Conservation (phyloP, 2,888 invertebrate genomes). For the Rhamphomyia laevipes region DNA sequence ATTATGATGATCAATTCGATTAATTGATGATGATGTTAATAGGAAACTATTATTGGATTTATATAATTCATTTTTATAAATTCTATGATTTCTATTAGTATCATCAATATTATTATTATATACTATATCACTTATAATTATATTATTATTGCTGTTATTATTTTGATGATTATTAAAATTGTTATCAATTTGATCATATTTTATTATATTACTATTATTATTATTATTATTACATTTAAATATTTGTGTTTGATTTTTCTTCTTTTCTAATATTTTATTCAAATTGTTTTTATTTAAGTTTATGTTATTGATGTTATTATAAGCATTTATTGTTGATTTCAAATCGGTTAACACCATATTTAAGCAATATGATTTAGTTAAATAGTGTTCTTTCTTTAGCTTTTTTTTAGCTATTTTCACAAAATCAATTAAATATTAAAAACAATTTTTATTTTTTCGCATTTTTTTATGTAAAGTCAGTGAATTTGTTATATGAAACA, state of each 20-base stretch:
- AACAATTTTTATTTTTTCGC: too few species aligned
- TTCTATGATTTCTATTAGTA: background rate
- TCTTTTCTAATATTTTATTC: background rate
- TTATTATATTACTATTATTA: background rate
- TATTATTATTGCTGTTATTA: background rate
- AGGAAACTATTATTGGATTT: background rate
- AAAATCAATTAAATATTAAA: too few species aligned
- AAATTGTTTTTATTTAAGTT: conserved; percentile 5
- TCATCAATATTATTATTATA: background rate
- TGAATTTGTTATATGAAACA: too few species aligned
- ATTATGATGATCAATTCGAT: background rate
- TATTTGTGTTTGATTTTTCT: background rate
- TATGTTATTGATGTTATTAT: conserved; percentile 6
- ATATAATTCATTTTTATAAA: background rate
- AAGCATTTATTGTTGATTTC: conserved; percentile 9
- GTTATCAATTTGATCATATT: background rate
- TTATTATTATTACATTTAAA: background rate
- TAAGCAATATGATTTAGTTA: background rate
- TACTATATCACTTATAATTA: background rate
- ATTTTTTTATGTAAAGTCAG: too few species aligned
- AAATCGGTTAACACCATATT: conserved; percentile 15
- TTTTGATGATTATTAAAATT: background rate
- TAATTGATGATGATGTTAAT: background rate
- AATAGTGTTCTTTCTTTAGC: background rate
- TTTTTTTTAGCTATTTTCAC: too few species aligned